Percentiles rank a stretch among this genome's conserved stretches.
phyloP scores from a whole-genome alignment of 1,140 invertebrate species.

The Heliothis subflexa region DNA sequence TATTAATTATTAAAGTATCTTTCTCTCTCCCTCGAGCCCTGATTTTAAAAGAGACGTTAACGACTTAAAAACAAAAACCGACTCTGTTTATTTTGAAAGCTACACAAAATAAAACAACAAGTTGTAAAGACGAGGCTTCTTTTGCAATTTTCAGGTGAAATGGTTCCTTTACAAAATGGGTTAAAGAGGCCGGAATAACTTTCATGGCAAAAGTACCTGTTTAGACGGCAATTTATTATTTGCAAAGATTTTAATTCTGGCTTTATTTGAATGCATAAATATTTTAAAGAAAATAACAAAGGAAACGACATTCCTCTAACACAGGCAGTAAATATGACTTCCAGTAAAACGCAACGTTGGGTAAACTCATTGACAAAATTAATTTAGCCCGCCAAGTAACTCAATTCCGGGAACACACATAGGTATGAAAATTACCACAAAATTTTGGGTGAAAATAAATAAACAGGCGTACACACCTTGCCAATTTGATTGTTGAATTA shows the following conservation, averaged over 20 bases:
- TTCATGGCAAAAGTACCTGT: conserved; percentile 2
- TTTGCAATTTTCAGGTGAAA: conserved; percentile 29
- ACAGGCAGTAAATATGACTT: not conserved
- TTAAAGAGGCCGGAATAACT: not conserved
- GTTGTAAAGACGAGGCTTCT: conserved; percentile 27
- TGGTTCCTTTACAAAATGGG: conserved; percentile 1
- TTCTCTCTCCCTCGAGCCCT: conserved; percentile 50
- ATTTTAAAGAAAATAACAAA: not conserved
- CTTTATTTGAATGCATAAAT: not conserved
- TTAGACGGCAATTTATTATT: not conserved
- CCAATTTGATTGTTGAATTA: conserved; percentile 84
- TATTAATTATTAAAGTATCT: conserved; percentile 61
- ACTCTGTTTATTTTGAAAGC: conserved; percentile 44
- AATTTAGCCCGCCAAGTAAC: conserved; percentile 36
- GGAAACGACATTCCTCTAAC: not conserved
- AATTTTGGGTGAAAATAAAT: conserved; percentile 82
- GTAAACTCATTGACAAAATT: conserved; percentile 39
- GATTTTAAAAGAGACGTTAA: conserved; percentile 63
- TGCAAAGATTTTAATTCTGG: not conserved
- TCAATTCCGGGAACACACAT: conserved; percentile 55
- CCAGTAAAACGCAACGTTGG: not conserved
- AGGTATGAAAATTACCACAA: conserved; percentile 74
- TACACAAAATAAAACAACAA: conserved; percentile 35
- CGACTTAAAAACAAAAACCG: conserved; percentile 58
- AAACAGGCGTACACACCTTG: conserved; percentile 80